Percentiles rank a stretch among this genome's conserved stretches.
These are phyloP conservation scores for Phrixothrix hirtus DNA, from an alignment of 2,888 invertebrate genomes.

Conservation along the genomic window DNA sequence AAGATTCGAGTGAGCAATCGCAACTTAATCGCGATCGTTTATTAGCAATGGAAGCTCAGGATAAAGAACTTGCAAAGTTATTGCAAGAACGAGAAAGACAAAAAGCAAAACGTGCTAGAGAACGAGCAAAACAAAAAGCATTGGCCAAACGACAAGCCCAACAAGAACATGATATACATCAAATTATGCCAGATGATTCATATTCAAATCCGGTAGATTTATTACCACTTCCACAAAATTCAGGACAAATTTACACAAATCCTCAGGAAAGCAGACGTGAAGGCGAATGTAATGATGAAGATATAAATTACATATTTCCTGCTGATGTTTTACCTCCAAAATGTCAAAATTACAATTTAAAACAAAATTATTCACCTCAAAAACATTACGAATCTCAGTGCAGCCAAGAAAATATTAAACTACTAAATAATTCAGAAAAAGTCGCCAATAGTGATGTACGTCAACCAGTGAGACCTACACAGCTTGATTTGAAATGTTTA, in stretches of 20 bases:
- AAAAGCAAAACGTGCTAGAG: conserved; percentile 70
- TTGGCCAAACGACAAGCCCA: conserved; percentile 54
- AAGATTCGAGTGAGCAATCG: conserved; percentile 64
- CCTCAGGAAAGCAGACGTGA: no score
- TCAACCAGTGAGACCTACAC: conserved; percentile 48
- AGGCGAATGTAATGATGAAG: conserved; percentile 43
- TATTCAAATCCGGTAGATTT: conserved; percentile 63
- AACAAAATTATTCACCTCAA: conserved; percentile 37
- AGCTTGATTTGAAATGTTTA: conserved; percentile 52
- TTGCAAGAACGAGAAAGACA: conserved; percentile 75
- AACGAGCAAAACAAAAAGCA: conserved; percentile 68
- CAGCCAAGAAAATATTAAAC: conserved; percentile 17
- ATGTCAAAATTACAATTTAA: conserved; percentile 34
- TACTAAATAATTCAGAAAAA: conserved; percentile 33
- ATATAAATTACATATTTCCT: conserved; percentile 54
- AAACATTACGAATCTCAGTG: conserved; percentile 28
- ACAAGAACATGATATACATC: conserved; percentile 50
- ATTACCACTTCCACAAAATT: conserved; percentile 48
- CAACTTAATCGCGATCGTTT: conserved; percentile 63
- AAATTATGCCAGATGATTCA: conserved; percentile 54
- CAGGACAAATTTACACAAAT: conserved; percentile 1
- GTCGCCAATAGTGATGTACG: conserved; percentile 39
- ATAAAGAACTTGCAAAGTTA: conserved; percentile 75
- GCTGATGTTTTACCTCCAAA: conserved; percentile 46
- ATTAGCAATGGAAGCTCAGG: conserved; percentile 78